Conservation (phyloP, 2,888 invertebrate species). For the Lamellibrachia satsuma region DNA sequence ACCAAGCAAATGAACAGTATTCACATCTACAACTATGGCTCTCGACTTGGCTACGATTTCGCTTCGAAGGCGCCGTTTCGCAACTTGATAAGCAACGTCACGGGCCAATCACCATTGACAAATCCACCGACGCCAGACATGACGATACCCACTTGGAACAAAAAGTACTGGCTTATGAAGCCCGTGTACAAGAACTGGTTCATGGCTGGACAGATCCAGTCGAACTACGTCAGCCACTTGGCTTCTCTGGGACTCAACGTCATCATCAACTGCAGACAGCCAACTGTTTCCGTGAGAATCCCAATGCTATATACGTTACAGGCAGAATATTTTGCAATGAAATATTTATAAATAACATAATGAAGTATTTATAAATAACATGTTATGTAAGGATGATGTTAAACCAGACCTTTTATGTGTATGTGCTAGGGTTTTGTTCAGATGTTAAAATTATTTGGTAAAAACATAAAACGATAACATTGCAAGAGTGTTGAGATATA, state of each 20-base stretch:
- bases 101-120: slow-evolving; percentile 33
- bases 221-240: slow-evolving; percentile 41
- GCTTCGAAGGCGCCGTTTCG: background rate
- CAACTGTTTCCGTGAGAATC: slow-evolving; percentile 30
- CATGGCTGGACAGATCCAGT: slow-evolving; percentile 52
- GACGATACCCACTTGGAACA: slow-evolving; percentile 44
- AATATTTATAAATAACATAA: background rate
- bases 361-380: background rate
- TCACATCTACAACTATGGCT: slow-evolving; percentile 29
- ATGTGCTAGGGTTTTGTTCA: background rate
- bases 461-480: background rate
- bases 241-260: slow-evolving; percentile 47
- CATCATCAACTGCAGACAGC: slow-evolving; percentile 51
- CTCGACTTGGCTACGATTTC: slow-evolving; percentile 33
- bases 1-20: background rate
- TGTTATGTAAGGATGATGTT: background rate
- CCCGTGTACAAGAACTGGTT: slow-evolving; percentile 54
- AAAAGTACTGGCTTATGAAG: slow-evolving; percentile 50
- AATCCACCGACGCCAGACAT: background rate
- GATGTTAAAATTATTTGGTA: background rate
- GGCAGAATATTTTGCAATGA: background rate
- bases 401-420: background rate
- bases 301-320: background rate
- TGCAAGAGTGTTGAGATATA: background rate
- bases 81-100: background rate